Evolutionary conservation across 2,888 invertebrate genomes (phyloP), one percentile per base, ranked within the genome.

Genomic region (Entomobrya proxima): DNA sequence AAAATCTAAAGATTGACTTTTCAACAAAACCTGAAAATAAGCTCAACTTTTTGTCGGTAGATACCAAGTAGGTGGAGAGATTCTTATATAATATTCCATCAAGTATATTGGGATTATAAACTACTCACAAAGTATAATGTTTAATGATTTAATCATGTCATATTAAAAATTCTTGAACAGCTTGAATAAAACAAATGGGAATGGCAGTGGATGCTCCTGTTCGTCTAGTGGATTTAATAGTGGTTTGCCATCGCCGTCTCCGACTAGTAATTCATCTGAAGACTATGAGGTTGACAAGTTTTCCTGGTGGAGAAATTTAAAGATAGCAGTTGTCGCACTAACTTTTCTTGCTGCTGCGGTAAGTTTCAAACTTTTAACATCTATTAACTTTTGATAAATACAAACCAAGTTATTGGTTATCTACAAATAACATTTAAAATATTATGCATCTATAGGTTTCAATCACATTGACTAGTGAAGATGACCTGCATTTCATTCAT

Each of bases 391-490:
- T 15, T 30, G 11, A 30, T 27, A 27, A 69, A 37, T 37, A 61
- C n/a, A n/a, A n/a, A n/a, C n/a, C n/a, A 18, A 37, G 2, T 37
- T 21, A 35, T 37, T 18, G 21, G 18, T 21, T 37, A 24, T n/a
- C 13, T 67, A 13, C 40, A 15, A 3, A 18, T 21, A 67, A 40
- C 9, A 11, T 37, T 1, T 61, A 15, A 13, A n/a, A 32, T 40
- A 15, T 50, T 44, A 40, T 40, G 44, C 9, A 11, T 40, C 44
- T 40, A 32, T 74, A 89, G 89, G 84, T 75, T n/a, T 67, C 85
- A 6, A 90, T 90, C 27, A 89, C 89, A 1, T 37, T 83, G 0
- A 89, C 88, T 9, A 88, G 64, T 37, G 90, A 89, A 35, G 79
- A 87, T 47, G 67, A 30, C 11, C 61, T 83, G 15, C 76, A 77